phyloP scores from a whole-genome alignment of 2,888 invertebrate genomes.

The Noctuana brunneofusca region DNA sequence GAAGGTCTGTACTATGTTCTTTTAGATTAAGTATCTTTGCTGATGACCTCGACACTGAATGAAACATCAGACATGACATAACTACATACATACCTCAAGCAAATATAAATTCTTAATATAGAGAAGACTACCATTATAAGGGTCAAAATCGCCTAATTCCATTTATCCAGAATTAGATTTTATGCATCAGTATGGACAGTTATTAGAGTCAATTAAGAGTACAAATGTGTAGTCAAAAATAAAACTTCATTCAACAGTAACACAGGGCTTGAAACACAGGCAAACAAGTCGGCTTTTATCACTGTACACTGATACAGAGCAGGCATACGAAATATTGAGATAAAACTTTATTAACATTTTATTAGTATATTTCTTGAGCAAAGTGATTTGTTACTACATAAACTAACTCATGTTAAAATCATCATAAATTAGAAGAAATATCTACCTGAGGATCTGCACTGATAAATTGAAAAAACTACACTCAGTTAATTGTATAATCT shows the following conservation, averaged over 20 bases:
- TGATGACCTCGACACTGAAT: slow-evolving; percentile 26
- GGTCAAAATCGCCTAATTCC: slow-evolving; percentile 46
- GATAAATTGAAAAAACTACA: too few relatives aligned
- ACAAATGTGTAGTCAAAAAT: slow-evolving; percentile 56
- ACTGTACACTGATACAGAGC: slow-evolving; percentile 47
- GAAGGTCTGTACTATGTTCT: slow-evolving; percentile 26
- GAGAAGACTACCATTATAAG: slow-evolving; percentile 37
- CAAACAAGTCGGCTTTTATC: slow-evolving; percentile 51
- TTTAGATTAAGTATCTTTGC: slow-evolving; percentile 28
- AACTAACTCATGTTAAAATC: too few relatives aligned
- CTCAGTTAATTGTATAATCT: too few relatives aligned
- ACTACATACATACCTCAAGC: slow-evolving; percentile 19
- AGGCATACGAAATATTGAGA: background rate
- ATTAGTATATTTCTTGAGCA: background rate
- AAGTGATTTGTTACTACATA: background rate
- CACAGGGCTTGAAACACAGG: slow-evolving; percentile 45
- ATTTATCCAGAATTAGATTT: slow-evolving; percentile 40
- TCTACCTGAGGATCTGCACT: too few relatives aligned
- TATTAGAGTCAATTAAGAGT: slow-evolving; percentile 71
- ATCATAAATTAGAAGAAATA: too few relatives aligned
- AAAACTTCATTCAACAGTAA: slow-evolving; percentile 54
- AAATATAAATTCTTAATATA: slow-evolving; percentile 32
- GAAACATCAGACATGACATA: slow-evolving; percentile 32
- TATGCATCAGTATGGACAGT: slow-evolving; percentile 45
- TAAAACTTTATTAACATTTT: background rate